Conservation (phyloP, 2,888 invertebrate genomes). For the Andrena marginata region DNA sequence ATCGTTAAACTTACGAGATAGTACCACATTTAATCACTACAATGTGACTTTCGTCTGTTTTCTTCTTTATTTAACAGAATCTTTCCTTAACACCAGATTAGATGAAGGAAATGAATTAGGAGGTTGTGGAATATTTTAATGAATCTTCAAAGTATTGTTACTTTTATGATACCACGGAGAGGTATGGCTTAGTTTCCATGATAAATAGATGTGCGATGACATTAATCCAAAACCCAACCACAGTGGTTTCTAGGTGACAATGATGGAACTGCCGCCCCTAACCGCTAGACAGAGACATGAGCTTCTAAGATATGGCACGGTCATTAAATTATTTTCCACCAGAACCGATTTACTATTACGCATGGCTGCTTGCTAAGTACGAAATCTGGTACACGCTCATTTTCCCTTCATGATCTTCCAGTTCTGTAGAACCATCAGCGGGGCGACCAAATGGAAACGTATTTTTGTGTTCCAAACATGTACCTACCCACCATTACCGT, state of each 20-base stretch:
- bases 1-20: constrained; percentile 15
- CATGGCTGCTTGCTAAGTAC: constrained; percentile 26
- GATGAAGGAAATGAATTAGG: neutral
- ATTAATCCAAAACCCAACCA: constrained; percentile 60
- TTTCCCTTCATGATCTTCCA: neutral
- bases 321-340: constrained; percentile 70
- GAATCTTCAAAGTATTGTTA: constrained; percentile 42
- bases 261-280: constrained; percentile 66
- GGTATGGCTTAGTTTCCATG: constrained; percentile 63
- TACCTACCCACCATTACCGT: neutral
- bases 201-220: constrained; percentile 67
- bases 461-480: neutral
- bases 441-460: neutral
- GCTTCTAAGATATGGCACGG: constrained; percentile 62
- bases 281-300: constrained; percentile 55
- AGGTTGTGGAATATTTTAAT: neutral
- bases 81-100: too few species aligned
- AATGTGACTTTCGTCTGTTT: constrained; percentile 24
- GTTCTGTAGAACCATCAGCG: neutral
- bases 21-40: neutral
- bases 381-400: constrained; percentile 8
- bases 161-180: constrained; percentile 51
- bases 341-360: constrained; percentile 65
- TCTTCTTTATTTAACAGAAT: neutral
- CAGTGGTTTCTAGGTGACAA: constrained; percentile 61